Evolutionary conservation across 2,797 vertebrate species (phyloP), one percentile per base, ranked within the genome.

Genomic region (Micrastur ruficollis): DNA sequence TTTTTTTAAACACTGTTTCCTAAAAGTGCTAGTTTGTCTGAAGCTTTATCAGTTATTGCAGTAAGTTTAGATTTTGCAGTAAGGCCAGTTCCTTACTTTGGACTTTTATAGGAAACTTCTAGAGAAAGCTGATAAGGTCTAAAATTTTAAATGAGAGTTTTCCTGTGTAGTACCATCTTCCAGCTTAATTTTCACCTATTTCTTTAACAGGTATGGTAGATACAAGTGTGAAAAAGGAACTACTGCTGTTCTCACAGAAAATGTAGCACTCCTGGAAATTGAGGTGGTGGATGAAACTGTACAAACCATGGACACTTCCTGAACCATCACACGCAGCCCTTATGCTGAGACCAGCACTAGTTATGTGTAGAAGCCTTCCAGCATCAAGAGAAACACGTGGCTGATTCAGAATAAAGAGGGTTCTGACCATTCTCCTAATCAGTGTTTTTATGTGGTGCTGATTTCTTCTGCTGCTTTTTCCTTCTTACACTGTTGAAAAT

Each of bases 241-340:
- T 6, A 99, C 99, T 0, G 98, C 97, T 2, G 97, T 99, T 63
- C 97, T 99, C 96, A 98, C 98, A 0, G 99, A 99, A 82, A 75
- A 95, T 1, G 97, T 99, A 36, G 98, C 96, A 14, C 96, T 97
- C 10, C 95, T 99, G 96, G 97, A 98, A 18, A 91, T 99, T 9
- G 99, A 99, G 90, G 97, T 99, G 95, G 87, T 99, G 94, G 99
- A 99, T 61, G 99, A 99, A 92, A 98, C 92, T 0, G 98, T 99
- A 34, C 99, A 99, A 61, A 99, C 99, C 4, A 99, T 99, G 99
- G 99, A 99, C 91, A 99, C 99, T 0, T 99, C 99, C 86, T 99
- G 98, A 99, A 14, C 16, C 17, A 2, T 2, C 1, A 0, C 0
- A 4, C 1, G 12, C 19, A 10, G 53, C 55, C 38, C n/a, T n/a